Evolutionary conservation across 2,888 invertebrate genomes (phyloP).

Genomic region (Mythimna vitellina): DNA sequence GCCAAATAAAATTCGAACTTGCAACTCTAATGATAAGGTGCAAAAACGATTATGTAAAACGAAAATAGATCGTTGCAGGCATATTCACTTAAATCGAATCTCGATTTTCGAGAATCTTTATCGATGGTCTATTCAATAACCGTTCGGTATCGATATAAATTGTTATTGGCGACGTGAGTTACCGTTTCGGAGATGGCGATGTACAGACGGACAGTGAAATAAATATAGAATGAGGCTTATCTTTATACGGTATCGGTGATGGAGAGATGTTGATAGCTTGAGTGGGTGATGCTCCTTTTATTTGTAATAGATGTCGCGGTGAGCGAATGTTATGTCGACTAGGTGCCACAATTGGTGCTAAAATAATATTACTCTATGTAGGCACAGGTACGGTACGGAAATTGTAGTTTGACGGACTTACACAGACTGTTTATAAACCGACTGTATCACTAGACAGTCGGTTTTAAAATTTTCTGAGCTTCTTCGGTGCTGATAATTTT

Average conservation of each 20-base stretch:
- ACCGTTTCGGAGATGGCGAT: conserved; percentile 84
- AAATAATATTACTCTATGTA: conserved; percentile 27
- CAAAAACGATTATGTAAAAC: conserved; percentile 24
- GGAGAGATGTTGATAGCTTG: conserved; percentile 78
- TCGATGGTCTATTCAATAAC: conserved; percentile 85
- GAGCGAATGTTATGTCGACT: conserved; percentile 46
- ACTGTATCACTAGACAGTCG: not conserved
- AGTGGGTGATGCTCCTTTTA: conserved; percentile 77
- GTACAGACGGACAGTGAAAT: conserved; percentile 85
- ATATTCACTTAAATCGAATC: conserved; percentile 67
- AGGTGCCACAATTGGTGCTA: conserved; percentile 32
- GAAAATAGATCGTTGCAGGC: conserved; percentile 64
- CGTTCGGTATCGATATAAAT: conserved; percentile 86
- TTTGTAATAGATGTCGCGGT: conserved; percentile 61
- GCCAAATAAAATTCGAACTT: conserved; percentile 48
- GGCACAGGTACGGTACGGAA: conserved; percentile 12
- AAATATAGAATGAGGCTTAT: conserved; percentile 84
- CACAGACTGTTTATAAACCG: not conserved
- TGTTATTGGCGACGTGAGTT: conserved; percentile 87
- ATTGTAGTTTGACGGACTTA: not conserved
- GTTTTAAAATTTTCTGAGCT: not conserved
- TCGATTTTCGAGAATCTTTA: conserved; percentile 79
- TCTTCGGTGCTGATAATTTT: not conserved
- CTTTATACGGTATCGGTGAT: conserved; percentile 81
- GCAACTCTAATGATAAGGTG: conserved; percentile 35